phyloP scores from a whole-genome alignment of 2,113 vertebrate species.

The Bombycilla garrulus region DNA sequence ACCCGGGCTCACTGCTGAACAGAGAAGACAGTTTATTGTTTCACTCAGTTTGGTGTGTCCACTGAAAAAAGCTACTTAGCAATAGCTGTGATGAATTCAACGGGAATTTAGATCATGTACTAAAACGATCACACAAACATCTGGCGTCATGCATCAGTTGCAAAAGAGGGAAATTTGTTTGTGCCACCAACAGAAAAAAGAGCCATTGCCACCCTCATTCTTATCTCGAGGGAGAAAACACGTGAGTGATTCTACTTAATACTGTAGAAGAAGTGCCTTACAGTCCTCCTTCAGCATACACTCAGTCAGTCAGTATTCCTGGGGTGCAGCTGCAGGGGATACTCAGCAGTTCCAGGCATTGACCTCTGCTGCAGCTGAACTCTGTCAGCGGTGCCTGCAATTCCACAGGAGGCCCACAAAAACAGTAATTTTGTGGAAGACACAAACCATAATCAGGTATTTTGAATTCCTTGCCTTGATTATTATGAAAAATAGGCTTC shows the following conservation, averaged over 20 bases:
- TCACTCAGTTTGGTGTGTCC: neutral
- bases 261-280: neutral
- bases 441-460: neutral
- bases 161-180: neutral
- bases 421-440: rapidly evolving
- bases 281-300: neutral
- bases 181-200: neutral
- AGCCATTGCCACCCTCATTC: neutral
- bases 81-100: neutral
- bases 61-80: neutral
- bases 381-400: neutral
- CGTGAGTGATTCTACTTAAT: rapidly evolving
- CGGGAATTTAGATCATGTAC: neutral
- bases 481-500: neutral
- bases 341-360: neutral
- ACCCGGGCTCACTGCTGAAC: neutral
- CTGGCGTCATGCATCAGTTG: neutral
- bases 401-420: neutral
- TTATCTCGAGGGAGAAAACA: neutral
- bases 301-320: neutral
- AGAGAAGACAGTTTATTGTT: neutral
- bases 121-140: neutral
- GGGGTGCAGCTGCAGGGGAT: neutral
- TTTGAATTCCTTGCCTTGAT: neutral
- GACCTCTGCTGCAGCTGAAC: neutral